Evolutionary conservation across 2,797 vertebrate species (phyloP).

Genomic region (Tenualosa ilisha): DNA sequence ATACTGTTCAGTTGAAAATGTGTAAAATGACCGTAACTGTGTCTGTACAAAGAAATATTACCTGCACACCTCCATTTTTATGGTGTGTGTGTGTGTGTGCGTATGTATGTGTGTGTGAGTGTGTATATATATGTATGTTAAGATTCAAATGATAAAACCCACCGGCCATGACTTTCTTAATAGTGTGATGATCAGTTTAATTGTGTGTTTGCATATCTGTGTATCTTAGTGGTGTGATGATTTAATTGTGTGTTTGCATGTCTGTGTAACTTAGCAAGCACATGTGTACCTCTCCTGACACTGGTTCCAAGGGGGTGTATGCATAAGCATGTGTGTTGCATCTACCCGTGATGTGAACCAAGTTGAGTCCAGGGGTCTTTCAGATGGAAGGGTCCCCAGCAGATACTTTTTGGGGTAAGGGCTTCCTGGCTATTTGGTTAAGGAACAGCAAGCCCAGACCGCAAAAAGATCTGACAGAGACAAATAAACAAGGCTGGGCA

Average conservation of each 20-base stretch:
- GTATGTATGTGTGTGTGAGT: background rate
- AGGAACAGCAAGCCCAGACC: conserved; percentile 99
- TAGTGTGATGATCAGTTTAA: background rate
- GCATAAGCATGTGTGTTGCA: background rate
- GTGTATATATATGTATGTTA: too few relatives aligned
- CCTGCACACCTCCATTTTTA: too few relatives aligned
- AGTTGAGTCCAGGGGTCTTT: background rate
- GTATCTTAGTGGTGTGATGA: background rate
- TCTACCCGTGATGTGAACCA: background rate
- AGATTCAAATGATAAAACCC: too few relatives aligned
- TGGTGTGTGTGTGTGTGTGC: too few relatives aligned
- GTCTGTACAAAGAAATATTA: too few relatives aligned
- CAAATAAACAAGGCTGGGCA: conserved; percentile 41
- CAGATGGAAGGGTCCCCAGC: conserved; percentile 76
- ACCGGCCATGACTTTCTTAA: too few relatives aligned
- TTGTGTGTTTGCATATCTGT: background rate
- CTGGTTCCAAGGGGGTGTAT: background rate
- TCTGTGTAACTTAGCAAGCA: background rate
- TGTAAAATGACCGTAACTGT: background rate
- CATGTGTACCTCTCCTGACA: background rate
- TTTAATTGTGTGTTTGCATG: background rate
- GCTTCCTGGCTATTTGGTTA: conserved; percentile 91
- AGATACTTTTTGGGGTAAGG: conserved; percentile 99
- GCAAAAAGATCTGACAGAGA: conserved; percentile 94
- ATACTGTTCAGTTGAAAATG: background rate